Evolutionary conservation across 2,888 invertebrate genomes (phyloP).

Genomic region (Eilema caniola): DNA sequence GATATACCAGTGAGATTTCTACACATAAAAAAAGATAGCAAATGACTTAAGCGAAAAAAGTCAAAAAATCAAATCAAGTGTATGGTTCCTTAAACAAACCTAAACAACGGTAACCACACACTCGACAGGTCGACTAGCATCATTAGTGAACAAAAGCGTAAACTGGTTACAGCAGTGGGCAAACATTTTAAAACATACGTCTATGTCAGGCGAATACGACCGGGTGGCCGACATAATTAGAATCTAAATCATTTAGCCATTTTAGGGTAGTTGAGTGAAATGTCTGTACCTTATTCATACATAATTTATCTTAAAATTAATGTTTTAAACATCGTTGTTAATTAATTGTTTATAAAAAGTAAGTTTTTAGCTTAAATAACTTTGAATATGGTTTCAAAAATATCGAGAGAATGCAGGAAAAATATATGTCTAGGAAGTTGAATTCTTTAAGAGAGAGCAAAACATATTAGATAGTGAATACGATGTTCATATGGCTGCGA

Average conservation of each 20-base stretch:
- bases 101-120: background rate
- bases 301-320: background rate
- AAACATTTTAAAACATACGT: slow-evolving; percentile 3
- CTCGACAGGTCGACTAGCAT: slow-evolving; percentile 1
- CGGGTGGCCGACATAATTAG: background rate
- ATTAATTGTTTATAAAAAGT: background rate
- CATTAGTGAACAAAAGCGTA: background rate
- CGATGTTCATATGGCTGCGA: too few relatives aligned
- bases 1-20: too few relatives aligned
- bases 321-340: background rate
- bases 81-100: background rate
- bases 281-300: background rate
- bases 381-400: too few relatives aligned
- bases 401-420: too few relatives aligned
- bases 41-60: too few relatives aligned
- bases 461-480: too few relatives aligned
- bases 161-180: background rate
- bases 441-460: too few relatives aligned
- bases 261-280: background rate
- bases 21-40: too few relatives aligned
- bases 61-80: background rate
- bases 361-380: background rate
- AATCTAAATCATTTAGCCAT: background rate
- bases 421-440: too few relatives aligned
- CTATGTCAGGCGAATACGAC: background rate